Evolutionary conservation across 2,888 invertebrate species (phyloP).

Genomic region (Synanthedon formicaeformis): DNA sequence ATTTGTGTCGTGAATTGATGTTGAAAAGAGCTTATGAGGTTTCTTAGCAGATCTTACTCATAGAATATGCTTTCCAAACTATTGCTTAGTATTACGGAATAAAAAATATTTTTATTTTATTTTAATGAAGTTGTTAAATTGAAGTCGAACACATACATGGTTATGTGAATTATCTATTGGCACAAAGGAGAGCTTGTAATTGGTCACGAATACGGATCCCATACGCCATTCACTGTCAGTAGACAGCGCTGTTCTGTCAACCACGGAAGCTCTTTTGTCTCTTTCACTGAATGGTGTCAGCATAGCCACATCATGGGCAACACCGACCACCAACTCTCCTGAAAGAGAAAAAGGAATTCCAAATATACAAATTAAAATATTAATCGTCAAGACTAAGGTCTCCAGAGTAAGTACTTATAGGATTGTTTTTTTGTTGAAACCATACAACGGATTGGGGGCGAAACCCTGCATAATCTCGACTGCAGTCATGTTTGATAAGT

Average conservation of each 20-base stretch:
- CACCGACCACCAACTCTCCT: constrained; percentile 86
- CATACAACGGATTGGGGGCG: too few relatives aligned
- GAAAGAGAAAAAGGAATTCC: constrained; percentile 9
- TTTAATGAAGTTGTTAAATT: not conserved
- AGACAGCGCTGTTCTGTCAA: not conserved
- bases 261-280: constrained; percentile 56
- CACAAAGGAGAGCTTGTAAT: constrained; percentile 91
- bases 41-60: too few relatives aligned
- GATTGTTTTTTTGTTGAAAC: too few relatives aligned
- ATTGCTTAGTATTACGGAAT: too few relatives aligned
- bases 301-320: constrained; percentile 85
- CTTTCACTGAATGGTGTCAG: constrained; percentile 84
- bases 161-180: constrained; percentile 66
- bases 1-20: too few relatives aligned
- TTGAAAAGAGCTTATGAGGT: too few relatives aligned
- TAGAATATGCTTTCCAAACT: not conserved
- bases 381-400: too few relatives aligned
- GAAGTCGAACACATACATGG: constrained; percentile 34
- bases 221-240: constrained; percentile 68
- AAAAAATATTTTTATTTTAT: too few relatives aligned
- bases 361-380: too few relatives aligned
- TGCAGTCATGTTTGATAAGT: too few relatives aligned
- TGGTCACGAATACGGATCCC: constrained; percentile 90
- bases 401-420: too few relatives aligned
- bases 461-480: too few relatives aligned